Evolutionary conservation across 2,888 invertebrate genomes (phyloP), one percentile per base, ranked within the genome.

Genomic region (Pecten maximus): DNA sequence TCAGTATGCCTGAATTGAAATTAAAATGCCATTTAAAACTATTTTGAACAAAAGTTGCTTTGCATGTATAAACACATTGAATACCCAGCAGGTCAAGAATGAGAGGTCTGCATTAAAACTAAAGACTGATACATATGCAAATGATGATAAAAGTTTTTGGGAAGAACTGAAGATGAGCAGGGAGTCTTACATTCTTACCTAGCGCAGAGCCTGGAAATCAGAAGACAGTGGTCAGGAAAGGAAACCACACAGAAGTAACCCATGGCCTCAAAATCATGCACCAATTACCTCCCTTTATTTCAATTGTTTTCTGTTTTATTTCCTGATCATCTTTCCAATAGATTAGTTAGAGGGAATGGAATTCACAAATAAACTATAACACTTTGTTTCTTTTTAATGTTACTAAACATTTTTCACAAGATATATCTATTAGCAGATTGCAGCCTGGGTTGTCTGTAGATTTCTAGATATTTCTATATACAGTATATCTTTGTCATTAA

Each of bases 151-250:
- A 74, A 74, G 8, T 60, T 16, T 60, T 74, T 28, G 74, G 60
- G 74, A 23, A 74, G 74, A 74, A 74, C 74, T 74, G 74, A 74
- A 74, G 74, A 74, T 28, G 74, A 74, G 74, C 74, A 74, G 74
- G 74, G 74, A 74, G 74, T 74, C 74, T 74, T 74, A 74, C 54
- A 88, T 54, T 87, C 90, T 90, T 90, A 90, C 90, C 90, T 90
- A 90, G 44, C 40, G 90, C 50, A 54, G 87, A 90, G 40, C 90
- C 90, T 90, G 90, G 86, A 90, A 90, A 48, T 89, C 16, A 86
- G 89, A 88, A 60, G 87, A 88, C 10, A 40, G 40, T 16, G 28
- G 28, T 60, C n/a, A 60, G 60, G 60, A 60, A 3, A 28, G n/a
- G 3, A 35, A 74, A 74, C 54, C 54, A 15, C 54, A 54, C 54